These are phyloP conservation scores for Axis porcinus DNA, from an alignment of 2,113 vertebrate genomes.

Conservation along the genomic window DNA sequence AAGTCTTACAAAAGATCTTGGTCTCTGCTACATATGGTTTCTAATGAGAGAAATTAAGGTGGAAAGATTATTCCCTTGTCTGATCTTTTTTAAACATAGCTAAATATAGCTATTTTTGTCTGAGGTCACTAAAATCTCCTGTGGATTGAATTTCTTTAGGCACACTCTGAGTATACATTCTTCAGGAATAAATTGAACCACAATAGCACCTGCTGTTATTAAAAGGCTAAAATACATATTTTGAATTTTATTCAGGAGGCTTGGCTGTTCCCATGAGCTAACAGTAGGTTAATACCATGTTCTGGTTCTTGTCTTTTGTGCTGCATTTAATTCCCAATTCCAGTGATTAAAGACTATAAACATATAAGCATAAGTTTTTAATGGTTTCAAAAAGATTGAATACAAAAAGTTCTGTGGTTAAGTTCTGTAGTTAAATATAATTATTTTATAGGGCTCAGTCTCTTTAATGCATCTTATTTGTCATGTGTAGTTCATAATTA, in stretches of 20 bases:
- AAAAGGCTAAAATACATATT: neutral
- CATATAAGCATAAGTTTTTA: neutral
- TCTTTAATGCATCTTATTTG: conserved; percentile 6
- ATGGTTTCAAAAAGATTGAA: neutral
- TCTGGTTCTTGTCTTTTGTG: neutral
- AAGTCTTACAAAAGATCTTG: neutral
- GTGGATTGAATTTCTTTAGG: neutral
- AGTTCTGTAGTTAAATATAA: conserved; percentile 7
- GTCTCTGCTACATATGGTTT: neutral
- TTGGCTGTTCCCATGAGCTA: neutral
- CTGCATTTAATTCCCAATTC: neutral
- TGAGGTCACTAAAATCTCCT: neutral
- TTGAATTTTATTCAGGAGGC: neutral
- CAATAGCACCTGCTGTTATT: neutral
- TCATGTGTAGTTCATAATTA: conserved; percentile 10
- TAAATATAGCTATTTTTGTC: neutral
- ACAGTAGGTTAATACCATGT: neutral
- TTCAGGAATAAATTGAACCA: conserved; percentile 7
- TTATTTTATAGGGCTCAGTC: neutral
- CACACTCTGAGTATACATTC: neutral
- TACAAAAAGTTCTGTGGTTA: neutral
- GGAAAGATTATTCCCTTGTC: neutral
- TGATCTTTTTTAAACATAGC: neutral
- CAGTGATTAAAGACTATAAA: neutral
- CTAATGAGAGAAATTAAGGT: neutral